Percentiles rank a stretch among this genome's conserved stretches.
Evolutionary conservation across 2,888 invertebrate species (phyloP).

Genomic region (Spialia ferax): DNA sequence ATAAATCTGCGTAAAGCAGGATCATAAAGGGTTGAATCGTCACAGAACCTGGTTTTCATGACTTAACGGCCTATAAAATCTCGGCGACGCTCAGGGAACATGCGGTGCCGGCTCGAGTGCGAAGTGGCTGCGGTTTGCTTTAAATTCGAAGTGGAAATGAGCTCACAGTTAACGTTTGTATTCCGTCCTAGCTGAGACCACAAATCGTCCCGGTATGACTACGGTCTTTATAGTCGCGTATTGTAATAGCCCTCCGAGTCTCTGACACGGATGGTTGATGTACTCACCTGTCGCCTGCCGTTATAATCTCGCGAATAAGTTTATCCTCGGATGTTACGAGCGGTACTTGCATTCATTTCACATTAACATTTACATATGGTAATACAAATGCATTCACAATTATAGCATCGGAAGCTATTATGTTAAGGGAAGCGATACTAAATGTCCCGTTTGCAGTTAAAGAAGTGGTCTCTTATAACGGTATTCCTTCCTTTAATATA

Average conservation of each 20-base stretch:
- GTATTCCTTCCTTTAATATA: constrained; percentile 3
- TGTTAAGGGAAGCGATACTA: constrained; percentile 27
- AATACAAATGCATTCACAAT: constrained; percentile 31
- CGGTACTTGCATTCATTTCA: constrained; percentile 41
- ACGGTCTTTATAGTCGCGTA: constrained; percentile 60
- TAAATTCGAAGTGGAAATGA: constrained; percentile 77
- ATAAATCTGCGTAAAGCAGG: constrained; percentile 36
- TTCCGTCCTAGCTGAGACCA: constrained; percentile 66
- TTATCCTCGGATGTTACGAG: constrained; percentile 49
- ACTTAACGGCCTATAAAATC: constrained; percentile 53
- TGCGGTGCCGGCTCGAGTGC: constrained; percentile 53
- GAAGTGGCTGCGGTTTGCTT: constrained; percentile 71
- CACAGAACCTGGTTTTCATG: constrained; percentile 48
- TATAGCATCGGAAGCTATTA: constrained; percentile 18
- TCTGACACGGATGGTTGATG: constrained; percentile 63
- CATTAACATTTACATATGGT: constrained; percentile 35
- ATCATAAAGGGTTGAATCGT: constrained; percentile 43
- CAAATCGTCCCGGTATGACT: constrained; percentile 68
- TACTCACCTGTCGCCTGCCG: constrained; percentile 71
- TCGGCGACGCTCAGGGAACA: constrained; percentile 39
- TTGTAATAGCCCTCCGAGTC: constrained; percentile 63
- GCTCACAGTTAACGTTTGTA: constrained; percentile 66
- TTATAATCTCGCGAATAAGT: constrained; percentile 59
- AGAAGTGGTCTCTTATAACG: constrained; percentile 8
- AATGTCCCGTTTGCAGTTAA: constrained; percentile 18